Evolutionary conservation across 2,113 vertebrate genomes (phyloP).

Genomic region (Synchiropus splendidus): DNA sequence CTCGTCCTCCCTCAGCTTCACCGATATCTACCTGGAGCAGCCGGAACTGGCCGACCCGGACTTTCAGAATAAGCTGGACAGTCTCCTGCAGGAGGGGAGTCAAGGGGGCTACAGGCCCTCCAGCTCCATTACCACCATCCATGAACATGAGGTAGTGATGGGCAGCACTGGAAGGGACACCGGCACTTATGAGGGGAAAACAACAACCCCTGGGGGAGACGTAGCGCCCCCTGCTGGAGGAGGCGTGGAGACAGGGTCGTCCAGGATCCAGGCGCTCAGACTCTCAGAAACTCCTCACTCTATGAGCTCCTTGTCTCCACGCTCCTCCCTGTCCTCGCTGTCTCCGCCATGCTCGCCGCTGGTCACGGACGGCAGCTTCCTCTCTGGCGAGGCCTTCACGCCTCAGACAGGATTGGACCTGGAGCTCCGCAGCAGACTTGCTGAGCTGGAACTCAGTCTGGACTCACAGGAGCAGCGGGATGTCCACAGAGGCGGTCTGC

Average conservation of each 20-base stretch:
- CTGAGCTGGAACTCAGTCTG: conserved; percentile 69
- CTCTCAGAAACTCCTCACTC: conserved; percentile 85
- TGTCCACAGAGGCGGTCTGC: conserved; percentile 2
- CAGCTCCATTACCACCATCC: conserved; percentile 91
- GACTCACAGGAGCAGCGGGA: conserved; percentile 34
- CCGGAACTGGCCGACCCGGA: conserved; percentile 77
- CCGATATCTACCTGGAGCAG: conserved; percentile 86
- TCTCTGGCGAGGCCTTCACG: conserved; percentile 74
- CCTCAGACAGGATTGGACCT: conserved; percentile 69
- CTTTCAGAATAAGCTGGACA: conserved; percentile 85
- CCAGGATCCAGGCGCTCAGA: conserved; percentile 68
- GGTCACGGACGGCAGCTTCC: conserved; percentile 70
- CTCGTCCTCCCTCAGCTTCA: conserved; percentile 86
- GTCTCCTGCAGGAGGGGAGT: conserved; percentile 75
- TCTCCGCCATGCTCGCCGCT: conserved; percentile 92
- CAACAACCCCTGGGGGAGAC: not conserved
- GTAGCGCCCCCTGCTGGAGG: not conserved
- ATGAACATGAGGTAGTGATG: conserved; percentile 82
- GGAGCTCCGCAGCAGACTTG: conserved; percentile 74
- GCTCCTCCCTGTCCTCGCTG: conserved; percentile 90
- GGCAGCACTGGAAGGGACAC: conserved; percentile 26
- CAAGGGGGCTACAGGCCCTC: conserved; percentile 74
- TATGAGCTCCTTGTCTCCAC: conserved; percentile 83
- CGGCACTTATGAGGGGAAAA: conserved; percentile 2
- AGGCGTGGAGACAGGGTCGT: conserved; percentile 15